Evolutionary conservation across 1,140 invertebrate genomes (phyloP).

Genomic region (Megalopta genalis): DNA sequence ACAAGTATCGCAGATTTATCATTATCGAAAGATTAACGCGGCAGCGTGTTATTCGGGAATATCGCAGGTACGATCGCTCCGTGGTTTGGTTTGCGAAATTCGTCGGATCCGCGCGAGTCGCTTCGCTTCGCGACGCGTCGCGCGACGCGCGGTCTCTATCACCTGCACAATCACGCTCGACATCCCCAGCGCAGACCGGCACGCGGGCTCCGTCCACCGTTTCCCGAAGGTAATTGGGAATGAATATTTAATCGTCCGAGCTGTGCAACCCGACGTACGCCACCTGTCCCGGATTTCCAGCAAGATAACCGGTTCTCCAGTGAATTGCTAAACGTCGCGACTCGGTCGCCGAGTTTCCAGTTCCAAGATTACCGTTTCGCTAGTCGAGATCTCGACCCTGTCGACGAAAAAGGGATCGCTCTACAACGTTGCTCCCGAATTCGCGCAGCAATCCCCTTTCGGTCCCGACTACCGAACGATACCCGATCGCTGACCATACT

Average conservation of each 20-base stretch:
- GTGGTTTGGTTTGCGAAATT: too few species aligned
- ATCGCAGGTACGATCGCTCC: too few species aligned
- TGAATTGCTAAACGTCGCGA: background rate
- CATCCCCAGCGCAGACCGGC: background rate
- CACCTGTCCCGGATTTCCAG: background rate
- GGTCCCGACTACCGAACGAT: too few species aligned
- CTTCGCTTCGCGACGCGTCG: too few species aligned
- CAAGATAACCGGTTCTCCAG: background rate
- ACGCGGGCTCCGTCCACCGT: background rate
- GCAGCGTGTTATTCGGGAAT: too few species aligned
- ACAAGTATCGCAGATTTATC: too few species aligned
- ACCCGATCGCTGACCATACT: too few species aligned
- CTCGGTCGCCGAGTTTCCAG: background rate
- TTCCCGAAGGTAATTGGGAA: slow-evolving; percentile 42
- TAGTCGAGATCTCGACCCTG: background rate
- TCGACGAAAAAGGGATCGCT: too few species aligned
- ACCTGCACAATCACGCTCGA: background rate
- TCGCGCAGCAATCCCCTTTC: too few species aligned
- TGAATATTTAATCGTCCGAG: slow-evolving; percentile 52
- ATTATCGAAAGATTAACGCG: too few species aligned
- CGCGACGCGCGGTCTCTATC: background rate
- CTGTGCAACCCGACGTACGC: background rate
- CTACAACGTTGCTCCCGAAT: too few species aligned
- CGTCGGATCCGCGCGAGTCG: too few species aligned
- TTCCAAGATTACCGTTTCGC: background rate